These are phyloP conservation scores for Frankliniella intonsa DNA, from an alignment of 2,888 invertebrate genomes.

Conservation along the genomic window DNA sequence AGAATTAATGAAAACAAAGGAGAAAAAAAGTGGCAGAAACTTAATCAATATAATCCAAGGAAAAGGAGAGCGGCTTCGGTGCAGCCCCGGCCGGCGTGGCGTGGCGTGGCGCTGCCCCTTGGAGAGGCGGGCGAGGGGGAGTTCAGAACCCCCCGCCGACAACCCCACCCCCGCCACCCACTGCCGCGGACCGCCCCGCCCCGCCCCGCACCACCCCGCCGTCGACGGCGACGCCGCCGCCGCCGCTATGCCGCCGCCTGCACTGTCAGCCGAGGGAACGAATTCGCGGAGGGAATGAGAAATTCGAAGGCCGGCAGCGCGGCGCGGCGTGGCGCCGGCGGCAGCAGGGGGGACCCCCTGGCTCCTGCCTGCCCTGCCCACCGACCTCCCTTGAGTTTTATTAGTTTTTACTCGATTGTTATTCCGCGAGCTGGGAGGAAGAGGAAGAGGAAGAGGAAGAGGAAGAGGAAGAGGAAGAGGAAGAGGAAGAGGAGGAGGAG, in stretches of 20 bases:
- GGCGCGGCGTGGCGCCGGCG: neutral
- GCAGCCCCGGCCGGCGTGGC: neutral
- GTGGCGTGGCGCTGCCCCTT: neutral
- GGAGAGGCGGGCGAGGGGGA: neutral
- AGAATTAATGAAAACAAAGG: slow-evolving; percentile 27
- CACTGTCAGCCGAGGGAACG: slow-evolving; percentile 17
- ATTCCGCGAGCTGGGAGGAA: no score
- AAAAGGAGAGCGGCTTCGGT: slow-evolving; percentile 23
- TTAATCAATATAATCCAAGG: slow-evolving; percentile 25
- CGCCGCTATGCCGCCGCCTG: slow-evolving; percentile 1
- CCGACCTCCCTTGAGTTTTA: neutral
- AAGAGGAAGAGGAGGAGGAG: neutral
- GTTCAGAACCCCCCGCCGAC: neutral
- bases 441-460: neutral
- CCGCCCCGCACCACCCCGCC: neutral
- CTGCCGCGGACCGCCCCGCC: neutral
- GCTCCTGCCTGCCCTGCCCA: neutral
- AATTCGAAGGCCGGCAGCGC: neutral
- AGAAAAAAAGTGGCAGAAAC: slow-evolving; percentile 25
- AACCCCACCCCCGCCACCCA: neutral
- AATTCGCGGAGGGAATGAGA: neutral
- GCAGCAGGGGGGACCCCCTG: neutral
- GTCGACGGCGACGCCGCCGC: neutral
- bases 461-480: neutral
- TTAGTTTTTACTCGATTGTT: no score